These are phyloP conservation scores for Eueides isabella DNA, from an alignment of 1,140 invertebrate genomes.

Conservation along the genomic window DNA sequence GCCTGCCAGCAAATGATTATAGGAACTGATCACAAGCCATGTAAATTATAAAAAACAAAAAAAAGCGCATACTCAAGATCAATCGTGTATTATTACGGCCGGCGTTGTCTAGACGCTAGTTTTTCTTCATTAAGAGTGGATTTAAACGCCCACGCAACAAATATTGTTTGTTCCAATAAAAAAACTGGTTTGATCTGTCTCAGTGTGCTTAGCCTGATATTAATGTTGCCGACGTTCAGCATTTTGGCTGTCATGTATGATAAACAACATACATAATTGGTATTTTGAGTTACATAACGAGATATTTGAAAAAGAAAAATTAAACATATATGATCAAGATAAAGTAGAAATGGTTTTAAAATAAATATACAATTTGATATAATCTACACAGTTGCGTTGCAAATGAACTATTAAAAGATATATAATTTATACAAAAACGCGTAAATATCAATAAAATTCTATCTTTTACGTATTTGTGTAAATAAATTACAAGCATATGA, in stretches of 20 bases:
- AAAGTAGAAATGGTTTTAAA: too few relatives aligned
- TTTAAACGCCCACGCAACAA: conserved; percentile 24
- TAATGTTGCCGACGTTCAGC: conserved; percentile 13
- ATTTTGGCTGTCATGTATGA: conserved; percentile 16
- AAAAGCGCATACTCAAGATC: not conserved
- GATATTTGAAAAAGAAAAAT: not conserved
- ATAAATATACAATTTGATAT: too few relatives aligned
- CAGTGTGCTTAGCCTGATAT: not conserved
- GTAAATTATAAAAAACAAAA: not conserved
- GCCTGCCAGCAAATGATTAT: not conserved
- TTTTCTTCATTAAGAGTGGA: conserved; percentile 23
- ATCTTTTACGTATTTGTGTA: too few relatives aligned
- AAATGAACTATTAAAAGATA: not conserved
- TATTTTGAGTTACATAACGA: not conserved
- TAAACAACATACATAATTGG: conserved; percentile 9
- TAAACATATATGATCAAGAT: not conserved
- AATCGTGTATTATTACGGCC: not conserved
- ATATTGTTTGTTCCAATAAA: conserved; percentile 14
- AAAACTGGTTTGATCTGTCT: conserved; percentile 20
- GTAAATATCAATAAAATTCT: too few relatives aligned
- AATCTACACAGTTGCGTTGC: not conserved
- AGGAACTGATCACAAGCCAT: not conserved
- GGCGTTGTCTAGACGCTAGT: conserved; percentile 15
- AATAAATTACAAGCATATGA: not conserved
- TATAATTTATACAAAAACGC: too few relatives aligned